Evolutionary conservation across 2,888 invertebrate genomes (phyloP), one percentile per base, ranked within the genome.

Genomic region (Corythucha ciliata): DNA sequence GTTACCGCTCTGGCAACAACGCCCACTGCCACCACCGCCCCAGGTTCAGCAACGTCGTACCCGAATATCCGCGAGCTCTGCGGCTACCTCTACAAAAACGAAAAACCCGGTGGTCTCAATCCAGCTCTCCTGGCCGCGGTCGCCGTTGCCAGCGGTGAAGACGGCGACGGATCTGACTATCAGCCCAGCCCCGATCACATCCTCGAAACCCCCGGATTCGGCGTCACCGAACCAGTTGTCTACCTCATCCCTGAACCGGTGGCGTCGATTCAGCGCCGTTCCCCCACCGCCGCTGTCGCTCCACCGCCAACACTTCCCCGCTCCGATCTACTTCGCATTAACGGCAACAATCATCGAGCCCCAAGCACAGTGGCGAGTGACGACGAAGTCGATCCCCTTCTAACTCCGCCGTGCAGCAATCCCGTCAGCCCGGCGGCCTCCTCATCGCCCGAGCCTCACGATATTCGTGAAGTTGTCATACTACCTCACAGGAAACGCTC

Each of bases 401-500:
- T 75, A 3, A 75, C 77, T 6, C 78, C 83, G 2, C 75, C 79
- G 4, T 74, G 74, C 58, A 75, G 74, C 47, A 76, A 76, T 60
- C 74, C 76, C 0, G 73, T 73, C 2, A 72, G 74, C 51, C 74
- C 75, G 6, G 69, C 68, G 16, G 69, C 70, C 22, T 42, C 42
- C 4, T 21, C 42, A 3, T 21, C 34, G 2, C 37, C 22, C 24
- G 55, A 50, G 39, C 65, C 66, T 0, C 68, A 69, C 3, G 60
- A 67, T 2, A 73, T 72, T 55, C 73, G 76, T 21, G 79, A 79
- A 63, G 72, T 74, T 52, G 72, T 73, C 65, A 82, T 80, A 53
- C 68, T 87, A 58, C 88, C 88, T 4, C 79, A 83, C 4, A 74
- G 87, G 54, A 89, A 88, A 68, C 76, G 88, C 12, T 75, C 74